Conservation (phyloP, 92 coral and sea anemone species). For the Porites lobata region DNA sequence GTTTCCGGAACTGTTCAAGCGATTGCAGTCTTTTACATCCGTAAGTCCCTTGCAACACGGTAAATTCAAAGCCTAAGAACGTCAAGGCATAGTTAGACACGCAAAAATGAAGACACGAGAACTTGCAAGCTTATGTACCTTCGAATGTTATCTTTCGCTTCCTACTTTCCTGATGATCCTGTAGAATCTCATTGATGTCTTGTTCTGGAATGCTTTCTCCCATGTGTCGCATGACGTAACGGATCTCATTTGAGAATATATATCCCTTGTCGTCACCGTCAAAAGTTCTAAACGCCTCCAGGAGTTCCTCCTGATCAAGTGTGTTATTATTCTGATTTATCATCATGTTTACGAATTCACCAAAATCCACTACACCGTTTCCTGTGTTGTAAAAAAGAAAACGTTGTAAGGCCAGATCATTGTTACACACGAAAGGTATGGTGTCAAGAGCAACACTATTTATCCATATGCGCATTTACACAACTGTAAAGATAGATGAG, state of each 20-base stretch:
- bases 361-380: conserved; percentile 96
- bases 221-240: conserved; percentile 97
- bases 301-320: conserved; percentile 88
- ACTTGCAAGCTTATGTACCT: conserved; percentile 47
- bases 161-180: conserved; percentile 88
- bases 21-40: too few species aligned
- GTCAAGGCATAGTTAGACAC: too few species aligned
- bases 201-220: conserved; percentile 98
- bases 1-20: too few species aligned
- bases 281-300: conserved; percentile 97
- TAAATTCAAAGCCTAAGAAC: too few species aligned
- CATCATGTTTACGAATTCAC: conserved; percentile 99
- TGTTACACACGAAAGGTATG: too few species aligned
- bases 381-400: conserved; percentile 56
- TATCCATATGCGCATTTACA: too few species aligned
- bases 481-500: too few species aligned
- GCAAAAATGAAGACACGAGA: too few species aligned
- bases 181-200: conserved; percentile 94
- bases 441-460: too few species aligned
- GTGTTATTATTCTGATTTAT: conserved; percentile 98
- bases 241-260: conserved; percentile 96
- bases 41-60: too few species aligned
- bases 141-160: conserved; percentile 95
- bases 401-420: not conserved
- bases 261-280: conserved; percentile 99